Base-by-base conservation (phyloP, 2,888 invertebrate species). In the Drosophila nr. perissopoda region DNA sequence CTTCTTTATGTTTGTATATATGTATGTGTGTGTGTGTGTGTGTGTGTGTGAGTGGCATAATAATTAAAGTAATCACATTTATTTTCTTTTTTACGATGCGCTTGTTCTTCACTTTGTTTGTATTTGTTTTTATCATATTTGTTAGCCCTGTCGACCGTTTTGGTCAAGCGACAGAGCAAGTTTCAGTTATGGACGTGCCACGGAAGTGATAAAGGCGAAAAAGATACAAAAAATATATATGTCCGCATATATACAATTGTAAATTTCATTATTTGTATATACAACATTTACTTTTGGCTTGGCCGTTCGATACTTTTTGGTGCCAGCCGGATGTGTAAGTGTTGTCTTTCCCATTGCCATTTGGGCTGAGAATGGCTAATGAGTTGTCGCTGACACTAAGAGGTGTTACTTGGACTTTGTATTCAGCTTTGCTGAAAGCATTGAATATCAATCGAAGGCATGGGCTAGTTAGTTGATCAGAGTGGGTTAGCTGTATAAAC, bases 41-140 rank as follows among this genome's bases (percentile, higher is more conserved):
- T 52, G 54, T 57, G 49, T 48, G 48, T 81, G 80, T 82, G 85
- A 79, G 76, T 85, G 87, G 87, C 87, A 85, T 85, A 84, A 82
- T 78, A 85, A 85, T 85, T 85, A 84, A 87, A 73, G 75, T 77
- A 81, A 86, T 83, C 86, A 86, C 74, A 69, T 72, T 76, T 72
- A 77, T 77, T 79, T 69, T 75, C 38, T 66, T 65, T 66, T 69
- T 72, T 63, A 72, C 65, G 67, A 51, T 52, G 45, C 45, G 63
- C 53, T 69, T 72, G 52, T 42, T 45, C 33, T 25, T 48, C 29
- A 13, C 51, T 51, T 48, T 48, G 45, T 29, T 29, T 31, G 40
- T 29, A 40, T 34, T 69, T 68, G 69, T 68, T 60, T 60, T 62
- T 61, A 54, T 62, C 61, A 64, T 67, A 73, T 67, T 67, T 64